A percentile compares a stretch with the other conserved stretches of the same genome.
These are phyloP conservation scores for Willowsia nigromaculata DNA, from an alignment of 2,888 invertebrate genomes.

Conservation along the genomic window DNA sequence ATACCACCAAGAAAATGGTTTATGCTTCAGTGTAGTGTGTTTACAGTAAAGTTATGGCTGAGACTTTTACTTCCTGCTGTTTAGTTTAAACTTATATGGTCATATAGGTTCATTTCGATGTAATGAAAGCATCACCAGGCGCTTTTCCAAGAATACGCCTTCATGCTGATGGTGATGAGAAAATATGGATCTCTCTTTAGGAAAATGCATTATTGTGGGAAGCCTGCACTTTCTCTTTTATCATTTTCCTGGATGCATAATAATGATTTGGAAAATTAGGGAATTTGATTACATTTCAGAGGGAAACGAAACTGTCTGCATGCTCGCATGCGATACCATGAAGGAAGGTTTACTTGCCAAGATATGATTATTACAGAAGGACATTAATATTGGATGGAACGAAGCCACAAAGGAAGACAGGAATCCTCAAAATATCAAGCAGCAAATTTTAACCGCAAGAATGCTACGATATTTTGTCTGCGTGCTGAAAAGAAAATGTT, in stretches of 20 bases:
- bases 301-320: background rate
- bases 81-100: background rate
- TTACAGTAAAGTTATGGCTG: background rate
- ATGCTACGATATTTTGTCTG: too few species aligned
- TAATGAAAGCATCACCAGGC: background rate
- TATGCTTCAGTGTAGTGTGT: too few species aligned
- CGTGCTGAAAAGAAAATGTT: too few species aligned
- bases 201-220: conserved; percentile 11
- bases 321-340: background rate
- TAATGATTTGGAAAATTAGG: conserved; percentile 68
- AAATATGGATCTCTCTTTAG: conserved; percentile 1
- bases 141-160: background rate
- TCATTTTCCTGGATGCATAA: conserved; percentile 52
- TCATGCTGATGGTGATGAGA: background rate
- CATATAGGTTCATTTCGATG: background rate
- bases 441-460: too few species aligned
- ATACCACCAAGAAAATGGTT: background rate
- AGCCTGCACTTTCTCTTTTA: conserved; percentile 25
- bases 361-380: background rate
- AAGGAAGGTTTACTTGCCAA: too few species aligned
- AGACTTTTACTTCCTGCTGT: background rate
- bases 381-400: background rate
- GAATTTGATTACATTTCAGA: conserved; percentile 39
- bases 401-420: too few species aligned
- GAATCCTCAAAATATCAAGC: too few species aligned